Evolutionary conservation across 2,888 invertebrate species (phyloP).

Genomic region (Chalcosyrphus nemorum): DNA sequence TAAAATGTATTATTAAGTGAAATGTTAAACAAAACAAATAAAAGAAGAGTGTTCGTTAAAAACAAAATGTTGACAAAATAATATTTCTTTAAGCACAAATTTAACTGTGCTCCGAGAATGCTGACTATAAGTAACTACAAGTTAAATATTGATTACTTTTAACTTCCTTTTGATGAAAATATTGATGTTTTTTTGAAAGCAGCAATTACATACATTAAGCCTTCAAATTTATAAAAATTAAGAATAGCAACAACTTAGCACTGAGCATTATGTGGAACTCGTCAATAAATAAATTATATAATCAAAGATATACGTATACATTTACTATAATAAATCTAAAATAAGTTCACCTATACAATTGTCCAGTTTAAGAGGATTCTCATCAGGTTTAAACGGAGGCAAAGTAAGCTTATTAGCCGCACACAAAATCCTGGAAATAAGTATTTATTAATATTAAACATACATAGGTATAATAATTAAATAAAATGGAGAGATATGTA

Average conservation of each 20-base stretch:
- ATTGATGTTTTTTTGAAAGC: too few relatives aligned
- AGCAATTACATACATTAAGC: too few relatives aligned
- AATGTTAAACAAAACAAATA: not conserved
- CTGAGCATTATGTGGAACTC: too few relatives aligned
- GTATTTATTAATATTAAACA: too few relatives aligned
- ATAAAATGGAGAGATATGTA: too few relatives aligned
- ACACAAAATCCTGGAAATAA: conserved; percentile 67
- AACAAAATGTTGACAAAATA: not conserved
- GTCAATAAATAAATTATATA: not conserved
- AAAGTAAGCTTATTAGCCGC: conserved; percentile 42
- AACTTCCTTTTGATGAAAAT: too few relatives aligned
- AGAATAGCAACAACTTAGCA: too few relatives aligned
- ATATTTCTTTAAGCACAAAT: too few relatives aligned
- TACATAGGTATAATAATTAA: not conserved
- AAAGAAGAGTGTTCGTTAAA: not conserved
- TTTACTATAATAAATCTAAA: conserved; percentile 69
- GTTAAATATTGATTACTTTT: too few relatives aligned
- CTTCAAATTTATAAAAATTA: too few relatives aligned
- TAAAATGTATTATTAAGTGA: not conserved
- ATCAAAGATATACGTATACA: not conserved
- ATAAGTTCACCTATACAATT: conserved; percentile 71
- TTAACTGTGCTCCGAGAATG: too few relatives aligned
- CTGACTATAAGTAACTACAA: too few relatives aligned
- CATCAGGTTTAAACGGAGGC: conserved; percentile 56
- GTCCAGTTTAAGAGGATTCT: conserved; percentile 70